phyloP scores from a whole-genome alignment of 2,888 invertebrate species.

The Osmoderma eremita region DNA sequence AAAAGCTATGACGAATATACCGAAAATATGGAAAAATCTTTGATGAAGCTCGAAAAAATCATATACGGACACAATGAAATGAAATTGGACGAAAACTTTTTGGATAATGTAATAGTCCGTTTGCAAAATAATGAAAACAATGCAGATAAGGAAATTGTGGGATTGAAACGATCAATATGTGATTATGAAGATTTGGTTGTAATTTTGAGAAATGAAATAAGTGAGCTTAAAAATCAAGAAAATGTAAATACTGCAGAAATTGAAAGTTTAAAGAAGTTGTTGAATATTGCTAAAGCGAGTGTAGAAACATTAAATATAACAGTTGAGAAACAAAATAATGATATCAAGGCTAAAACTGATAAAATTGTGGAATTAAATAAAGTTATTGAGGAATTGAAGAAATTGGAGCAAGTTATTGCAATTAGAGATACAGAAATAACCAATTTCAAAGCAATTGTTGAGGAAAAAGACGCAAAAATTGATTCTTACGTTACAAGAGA shows the following conservation, averaged over 20 bases:
- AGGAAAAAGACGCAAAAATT: constrained; percentile 40
- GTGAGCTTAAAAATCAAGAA: constrained; percentile 39
- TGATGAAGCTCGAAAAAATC: constrained; percentile 42
- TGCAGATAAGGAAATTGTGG: constrained; percentile 29
- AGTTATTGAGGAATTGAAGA: constrained; percentile 42
- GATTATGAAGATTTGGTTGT: constrained; percentile 38
- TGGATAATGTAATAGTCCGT: constrained; percentile 38
- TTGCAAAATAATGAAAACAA: constrained; percentile 28
- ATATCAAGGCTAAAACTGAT: constrained; percentile 39
- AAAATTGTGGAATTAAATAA: constrained; percentile 41
- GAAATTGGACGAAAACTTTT: constrained; percentile 39
- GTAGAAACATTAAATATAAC: constrained; percentile 36
- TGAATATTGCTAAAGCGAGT: constrained; percentile 38
- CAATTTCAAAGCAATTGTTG: constrained; percentile 4
- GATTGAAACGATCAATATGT: constrained; percentile 5
- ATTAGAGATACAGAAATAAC: constrained; percentile 30
- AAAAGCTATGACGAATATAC: constrained; percentile 42
- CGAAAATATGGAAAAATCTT: constrained; percentile 36
- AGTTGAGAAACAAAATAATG: constrained; percentile 38
- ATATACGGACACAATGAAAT: constrained; percentile 35
- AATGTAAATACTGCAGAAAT: constrained; percentile 37
- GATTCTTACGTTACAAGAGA: constrained; percentile 37
- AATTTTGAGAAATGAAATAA: constrained; percentile 35
- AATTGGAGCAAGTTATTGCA: constrained; percentile 24
- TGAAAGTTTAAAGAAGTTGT: constrained; percentile 31